Evolutionary conservation across 2,888 invertebrate genomes (phyloP).

Genomic region (Stenodera caucasica): DNA sequence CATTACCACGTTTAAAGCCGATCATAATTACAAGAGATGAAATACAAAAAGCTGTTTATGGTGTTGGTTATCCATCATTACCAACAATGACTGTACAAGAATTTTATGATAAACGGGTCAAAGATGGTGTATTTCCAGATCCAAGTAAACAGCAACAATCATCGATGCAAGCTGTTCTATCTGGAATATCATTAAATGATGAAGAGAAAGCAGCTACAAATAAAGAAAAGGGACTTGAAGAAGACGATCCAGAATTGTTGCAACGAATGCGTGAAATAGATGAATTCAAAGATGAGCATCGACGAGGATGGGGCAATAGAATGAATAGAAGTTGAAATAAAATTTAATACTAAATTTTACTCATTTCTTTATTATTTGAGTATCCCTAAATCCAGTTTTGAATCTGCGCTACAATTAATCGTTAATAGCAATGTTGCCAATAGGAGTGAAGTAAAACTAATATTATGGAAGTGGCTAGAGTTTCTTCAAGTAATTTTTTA

Average conservation of each 20-base stretch:
- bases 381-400: no score
- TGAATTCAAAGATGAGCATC: slow-evolving; percentile 86
- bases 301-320: slow-evolving; percentile 86
- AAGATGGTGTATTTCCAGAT: slow-evolving; percentile 60
- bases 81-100: slow-evolving; percentile 94
- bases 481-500: no score
- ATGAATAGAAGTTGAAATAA: slow-evolving; percentile 68
- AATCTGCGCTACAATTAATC: not conserved
- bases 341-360: no score
- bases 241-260: slow-evolving; percentile 72
- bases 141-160: slow-evolving; percentile 50
- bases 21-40: slow-evolving; percentile 88
- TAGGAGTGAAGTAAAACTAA: not conserved
- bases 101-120: slow-evolving; percentile 83
- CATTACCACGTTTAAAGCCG: slow-evolving; percentile 61
- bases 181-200: slow-evolving; percentile 49
- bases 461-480: no score
- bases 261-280: slow-evolving; percentile 72
- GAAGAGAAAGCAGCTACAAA: slow-evolving; percentile 65
- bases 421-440: not conserved
- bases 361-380: no score
- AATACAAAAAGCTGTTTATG: slow-evolving; percentile 89
- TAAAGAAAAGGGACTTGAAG: slow-evolving; percentile 67
- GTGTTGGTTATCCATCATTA: slow-evolving; percentile 91
- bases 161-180: slow-evolving; percentile 48